Evolutionary conservation across 1,140 invertebrate species (phyloP), one percentile per base, ranked within the genome.

Genomic region (Luehdorfia chinensis): DNA sequence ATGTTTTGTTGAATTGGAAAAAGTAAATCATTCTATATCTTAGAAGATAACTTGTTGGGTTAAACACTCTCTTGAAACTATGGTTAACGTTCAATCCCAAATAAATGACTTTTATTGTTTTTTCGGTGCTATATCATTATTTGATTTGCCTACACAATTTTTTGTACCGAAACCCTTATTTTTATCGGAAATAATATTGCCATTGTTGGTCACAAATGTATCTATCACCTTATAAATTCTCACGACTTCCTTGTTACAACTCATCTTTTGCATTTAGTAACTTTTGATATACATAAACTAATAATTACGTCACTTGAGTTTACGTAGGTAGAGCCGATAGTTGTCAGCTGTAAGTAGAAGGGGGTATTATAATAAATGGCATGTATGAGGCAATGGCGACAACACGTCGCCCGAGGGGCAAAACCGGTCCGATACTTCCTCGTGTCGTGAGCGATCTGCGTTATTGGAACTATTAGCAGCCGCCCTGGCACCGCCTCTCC

Each of bases 371-470:
- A 66, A 71, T 75, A 73, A 73, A 75, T 66, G 62, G 63, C 72
- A 65, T 75, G 66, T 66, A 50, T 71, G 52, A 59, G 45, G 56
- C 57, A 58, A 50, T 53, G 65, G 65, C 66, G 66, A 73, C 70
- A 66, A 55, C 36, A 50, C 62, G 60, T 66, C 68, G 68, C 54
- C 61, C 57, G 55, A 47, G 53, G 50, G 39, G 43, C 43, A 49
- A 50, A 73, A 75, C 71, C 74, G 74, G 74, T 73, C 53, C 48
- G 50, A 43, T 33, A 67, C 65, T 77, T 75, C 74, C 74, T 77
- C 58, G 63, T 74, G 61, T 72, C 51, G 62, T 58, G 55, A 66
- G 41, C 43, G 54, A 74, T 73, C 64, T 47, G 59, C 67, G 57
- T 56, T 69, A 63, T 69, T 64, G 59, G 58, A 60, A 57, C 68